These are phyloP conservation scores for Tetropium fuscum DNA, from an alignment of 2,888 invertebrate genomes.

Conservation along the genomic window DNA sequence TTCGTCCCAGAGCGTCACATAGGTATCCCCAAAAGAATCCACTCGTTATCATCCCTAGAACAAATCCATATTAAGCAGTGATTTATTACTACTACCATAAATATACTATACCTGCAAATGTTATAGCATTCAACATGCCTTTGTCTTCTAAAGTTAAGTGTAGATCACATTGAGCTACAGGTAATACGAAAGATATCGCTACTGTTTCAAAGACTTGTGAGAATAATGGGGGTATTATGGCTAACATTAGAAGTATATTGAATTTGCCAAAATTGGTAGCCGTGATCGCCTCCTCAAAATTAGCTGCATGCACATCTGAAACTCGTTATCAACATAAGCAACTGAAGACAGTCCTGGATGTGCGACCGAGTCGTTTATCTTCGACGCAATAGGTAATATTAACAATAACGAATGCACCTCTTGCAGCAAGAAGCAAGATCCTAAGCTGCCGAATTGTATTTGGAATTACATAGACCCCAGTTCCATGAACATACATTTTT, in stretches of 20 bases:
- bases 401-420: too few species aligned
- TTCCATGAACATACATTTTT: too few species aligned
- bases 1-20: conserved; percentile 79
- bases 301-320: conserved; percentile 24
- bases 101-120: conserved; percentile 12
- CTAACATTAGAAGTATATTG: conserved; percentile 62
- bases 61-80: not conserved
- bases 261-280: conserved; percentile 74
- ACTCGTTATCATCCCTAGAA: conserved; percentile 78
- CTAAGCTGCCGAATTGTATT: too few species aligned
- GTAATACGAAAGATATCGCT: conserved; percentile 77
- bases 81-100: not conserved
- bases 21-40: conserved; percentile 83
- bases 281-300: conserved; percentile 63
- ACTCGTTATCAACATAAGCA: too few species aligned
- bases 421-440: too few species aligned
- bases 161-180: conserved; percentile 79
- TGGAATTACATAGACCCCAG: too few species aligned
- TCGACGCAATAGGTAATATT: too few species aligned
- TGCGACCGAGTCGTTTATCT: too few species aligned
- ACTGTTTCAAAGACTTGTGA: conserved; percentile 77
- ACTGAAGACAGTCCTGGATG: too few species aligned
- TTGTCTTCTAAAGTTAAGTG: conserved; percentile 74
- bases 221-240: conserved; percentile 73
- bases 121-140: conserved; percentile 75